Evolutionary conservation across 2,888 invertebrate genomes (phyloP), one percentile per base, ranked within the genome.

Genomic region (Dryobotodes eremita): DNA sequence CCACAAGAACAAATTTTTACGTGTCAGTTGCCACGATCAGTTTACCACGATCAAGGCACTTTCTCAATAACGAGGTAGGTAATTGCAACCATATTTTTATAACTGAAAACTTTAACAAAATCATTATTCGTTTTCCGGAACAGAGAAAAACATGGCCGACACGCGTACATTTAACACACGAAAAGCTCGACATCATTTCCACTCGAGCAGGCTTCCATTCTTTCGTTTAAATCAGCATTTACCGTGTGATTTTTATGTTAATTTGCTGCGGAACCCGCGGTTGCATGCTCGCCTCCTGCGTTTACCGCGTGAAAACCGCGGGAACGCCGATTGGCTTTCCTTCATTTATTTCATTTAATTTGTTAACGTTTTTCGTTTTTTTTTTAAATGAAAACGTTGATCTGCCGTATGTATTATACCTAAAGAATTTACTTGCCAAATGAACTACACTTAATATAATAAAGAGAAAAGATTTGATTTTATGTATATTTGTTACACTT

Each of bases 161-260:
- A 61, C n/a, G n/a, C 50, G 53, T 81, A 81, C 31, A 73, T 66
- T 62, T 48, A 61, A 77, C 48, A 77, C 26, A 77, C 59, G 48
- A 78, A 75, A 81, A 80, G 66, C 11, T 75, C 79, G 55, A 65
- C 64, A 83, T 73, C 36, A 68, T 77, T 88, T 86, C 69, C 77
- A 77, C 70, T 82, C 70, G 68, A 84, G 59, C 74, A 61, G 55
- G 48, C 59, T 64, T 76, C 71, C 79, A 82, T 87, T 88, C 77
- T 77, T 87, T 73, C 77, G 82, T 88, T 88, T 82, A 84, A 88
- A 79, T 69, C 84, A 78, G 75, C 81, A 79, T 80, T 85, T 83
- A 74, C 87, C 66, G 77, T 77, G 86, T 87, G 89, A 89, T 89
- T 89, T 89, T 88, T 83, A 86, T 86, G 86, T 88, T 88, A 89